phyloP scores from a whole-genome alignment of 1,140 invertebrate species.

The Drosophila obscura region DNA sequence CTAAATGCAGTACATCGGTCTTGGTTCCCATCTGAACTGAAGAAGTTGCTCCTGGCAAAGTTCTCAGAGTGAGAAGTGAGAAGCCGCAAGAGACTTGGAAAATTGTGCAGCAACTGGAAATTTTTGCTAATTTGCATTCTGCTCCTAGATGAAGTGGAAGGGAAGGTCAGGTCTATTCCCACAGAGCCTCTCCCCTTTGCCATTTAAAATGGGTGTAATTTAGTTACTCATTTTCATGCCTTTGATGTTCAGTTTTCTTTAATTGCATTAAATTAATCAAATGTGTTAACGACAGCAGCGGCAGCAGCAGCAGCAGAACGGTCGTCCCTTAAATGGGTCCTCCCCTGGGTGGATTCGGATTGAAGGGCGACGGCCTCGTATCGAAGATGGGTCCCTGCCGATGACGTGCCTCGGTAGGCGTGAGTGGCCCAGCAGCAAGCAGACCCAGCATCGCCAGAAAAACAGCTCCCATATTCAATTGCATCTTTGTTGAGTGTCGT shows the following conservation, averaged over 20 bases:
- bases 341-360: conserved; percentile 49
- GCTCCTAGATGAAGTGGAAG: background rate
- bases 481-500: conserved; percentile 50
- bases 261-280: conserved; percentile 63
- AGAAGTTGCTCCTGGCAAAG: background rate
- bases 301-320: background rate
- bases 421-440: conserved; percentile 8
- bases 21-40: no score
- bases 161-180: no score
- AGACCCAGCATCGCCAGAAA: conserved; percentile 38
- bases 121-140: conserved; percentile 19
- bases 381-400: conserved; percentile 38
- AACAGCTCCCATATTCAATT: conserved; percentile 59
- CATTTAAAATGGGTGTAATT: conserved; percentile 39
- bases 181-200: conserved; percentile 1
- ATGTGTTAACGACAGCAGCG: conserved; percentile 62
- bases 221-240: conserved; percentile 32
- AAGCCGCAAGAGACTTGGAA: conserved; percentile 34
- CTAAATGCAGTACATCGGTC: no score
- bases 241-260: conserved; percentile 63
- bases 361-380: conserved; percentile 56
- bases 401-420: conserved; percentile 12
- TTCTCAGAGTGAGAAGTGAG: background rate
- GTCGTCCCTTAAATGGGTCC: no score
- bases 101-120: conserved; percentile 42